Conservation (phyloP, 2,888 invertebrate species). For the Nipponacmea schrenckii region DNA sequence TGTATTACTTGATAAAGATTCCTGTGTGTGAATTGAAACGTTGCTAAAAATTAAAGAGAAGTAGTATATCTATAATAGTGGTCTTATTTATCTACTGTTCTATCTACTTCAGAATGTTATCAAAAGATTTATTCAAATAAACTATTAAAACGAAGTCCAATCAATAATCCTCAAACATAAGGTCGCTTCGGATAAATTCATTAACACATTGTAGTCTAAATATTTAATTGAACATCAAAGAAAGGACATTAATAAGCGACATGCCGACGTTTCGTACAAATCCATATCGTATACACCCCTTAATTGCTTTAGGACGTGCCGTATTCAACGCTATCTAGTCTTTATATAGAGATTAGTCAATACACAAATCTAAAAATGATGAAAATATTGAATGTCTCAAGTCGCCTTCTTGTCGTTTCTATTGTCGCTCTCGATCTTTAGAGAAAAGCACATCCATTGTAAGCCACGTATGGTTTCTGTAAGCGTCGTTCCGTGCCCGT, state of each 20-base stretch:
- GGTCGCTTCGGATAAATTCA: not conserved
- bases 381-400: not conserved
- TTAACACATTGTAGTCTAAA: not conserved
- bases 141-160: too few species aligned
- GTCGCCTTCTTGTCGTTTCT: not conserved
- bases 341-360: not conserved
- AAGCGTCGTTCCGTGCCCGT: not conserved
- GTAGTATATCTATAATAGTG: too few species aligned
- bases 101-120: too few species aligned
- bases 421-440: not conserved
- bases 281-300: not conserved
- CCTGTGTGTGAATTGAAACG: too few species aligned
- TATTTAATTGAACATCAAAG: constrained; percentile 6
- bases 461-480: not conserved
- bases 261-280: not conserved
- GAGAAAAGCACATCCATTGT: not conserved
- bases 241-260: not conserved
- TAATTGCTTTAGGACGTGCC: constrained; percentile 1
- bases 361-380: not conserved
- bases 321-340: not conserved
- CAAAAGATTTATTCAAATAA: too few species aligned
- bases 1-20: too few species aligned
- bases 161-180: too few species aligned
- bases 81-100: too few species aligned
- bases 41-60: too few species aligned